These are phyloP conservation scores for Wiebesia pumilae DNA, from an alignment of 1,140 invertebrate species.

Conservation along the genomic window DNA sequence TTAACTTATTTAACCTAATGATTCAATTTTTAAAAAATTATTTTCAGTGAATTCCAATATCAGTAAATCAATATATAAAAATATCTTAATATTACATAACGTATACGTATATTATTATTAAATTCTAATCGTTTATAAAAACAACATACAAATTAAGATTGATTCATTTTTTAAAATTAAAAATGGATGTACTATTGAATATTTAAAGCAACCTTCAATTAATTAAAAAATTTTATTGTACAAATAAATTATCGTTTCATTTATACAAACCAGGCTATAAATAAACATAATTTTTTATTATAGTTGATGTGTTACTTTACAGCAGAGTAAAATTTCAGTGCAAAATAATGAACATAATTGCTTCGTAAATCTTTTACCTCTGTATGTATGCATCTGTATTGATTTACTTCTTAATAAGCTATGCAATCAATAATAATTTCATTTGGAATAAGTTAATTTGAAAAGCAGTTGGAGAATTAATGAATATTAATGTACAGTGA, in stretches of 20 bases:
- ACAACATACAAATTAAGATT: too few relatives aligned
- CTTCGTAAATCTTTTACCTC: not conserved
- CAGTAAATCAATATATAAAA: too few relatives aligned
- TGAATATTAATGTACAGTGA: conserved; percentile 2
- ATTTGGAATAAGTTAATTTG: not conserved
- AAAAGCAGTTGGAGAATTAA: conserved; percentile 14
- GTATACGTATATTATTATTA: too few relatives aligned
- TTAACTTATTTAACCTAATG: too few relatives aligned
- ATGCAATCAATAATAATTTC: conserved; percentile 14
- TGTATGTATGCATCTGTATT: not conserved
- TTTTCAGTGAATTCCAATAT: too few relatives aligned
- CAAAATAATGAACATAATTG: not conserved
- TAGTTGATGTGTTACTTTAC: not conserved
- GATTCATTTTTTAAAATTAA: too few relatives aligned
- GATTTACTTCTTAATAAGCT: not conserved
- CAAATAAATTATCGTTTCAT: not conserved
- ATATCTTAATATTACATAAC: too few relatives aligned
- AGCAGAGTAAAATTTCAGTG: not conserved
- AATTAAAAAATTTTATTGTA: too few relatives aligned
- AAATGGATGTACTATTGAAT: too few relatives aligned
- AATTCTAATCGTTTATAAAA: too few relatives aligned
- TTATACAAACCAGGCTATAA: not conserved
- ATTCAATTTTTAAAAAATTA: too few relatives aligned
- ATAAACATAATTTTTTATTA: not conserved
- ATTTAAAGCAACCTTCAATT: too few relatives aligned